phyloP scores from a whole-genome alignment of 2,888 invertebrate species.

The Pterostichus madidus region DNA sequence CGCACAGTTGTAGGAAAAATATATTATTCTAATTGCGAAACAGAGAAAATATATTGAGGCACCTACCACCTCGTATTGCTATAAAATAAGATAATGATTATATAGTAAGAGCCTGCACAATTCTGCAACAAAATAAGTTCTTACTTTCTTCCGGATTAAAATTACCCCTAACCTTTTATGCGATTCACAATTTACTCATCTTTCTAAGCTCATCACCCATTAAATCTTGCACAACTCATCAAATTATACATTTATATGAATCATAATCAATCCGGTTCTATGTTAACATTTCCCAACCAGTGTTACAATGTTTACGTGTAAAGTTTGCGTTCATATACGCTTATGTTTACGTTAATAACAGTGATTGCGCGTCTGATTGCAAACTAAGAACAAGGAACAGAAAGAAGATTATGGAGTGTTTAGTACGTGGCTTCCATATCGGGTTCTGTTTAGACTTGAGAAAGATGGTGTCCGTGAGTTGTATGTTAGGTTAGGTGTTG shows the following conservation, averaged over 20 bases:
- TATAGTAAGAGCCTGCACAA: too few species aligned
- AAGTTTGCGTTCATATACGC: background rate
- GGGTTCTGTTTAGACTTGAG: background rate
- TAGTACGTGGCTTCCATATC: conserved; percentile 29
- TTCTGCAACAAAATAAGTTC: too few species aligned
- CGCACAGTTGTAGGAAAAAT: too few species aligned
- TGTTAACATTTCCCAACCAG: background rate
- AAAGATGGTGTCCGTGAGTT: background rate
- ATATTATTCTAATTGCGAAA: too few species aligned
- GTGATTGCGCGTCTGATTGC: conserved; percentile 10
- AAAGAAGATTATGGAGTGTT: background rate
- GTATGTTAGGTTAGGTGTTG: background rate
- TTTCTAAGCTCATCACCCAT: conserved; percentile 12
- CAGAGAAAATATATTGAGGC: too few species aligned
- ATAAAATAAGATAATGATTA: too few species aligned
- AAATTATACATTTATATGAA: conserved; percentile 29
- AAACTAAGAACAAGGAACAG: background rate
- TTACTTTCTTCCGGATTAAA: conserved; percentile 13
- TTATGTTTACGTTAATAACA: conserved; percentile 18
- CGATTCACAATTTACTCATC: conserved; percentile 6
- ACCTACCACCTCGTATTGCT: too few species aligned
- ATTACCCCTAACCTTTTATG: conserved; percentile 9
- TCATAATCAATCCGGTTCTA: background rate
- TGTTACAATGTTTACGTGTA: conserved; percentile 29
- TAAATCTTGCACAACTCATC: conserved; percentile 37